Conservation (phyloP, 1,140 invertebrate genomes). For the Drosophila ambigua region DNA sequence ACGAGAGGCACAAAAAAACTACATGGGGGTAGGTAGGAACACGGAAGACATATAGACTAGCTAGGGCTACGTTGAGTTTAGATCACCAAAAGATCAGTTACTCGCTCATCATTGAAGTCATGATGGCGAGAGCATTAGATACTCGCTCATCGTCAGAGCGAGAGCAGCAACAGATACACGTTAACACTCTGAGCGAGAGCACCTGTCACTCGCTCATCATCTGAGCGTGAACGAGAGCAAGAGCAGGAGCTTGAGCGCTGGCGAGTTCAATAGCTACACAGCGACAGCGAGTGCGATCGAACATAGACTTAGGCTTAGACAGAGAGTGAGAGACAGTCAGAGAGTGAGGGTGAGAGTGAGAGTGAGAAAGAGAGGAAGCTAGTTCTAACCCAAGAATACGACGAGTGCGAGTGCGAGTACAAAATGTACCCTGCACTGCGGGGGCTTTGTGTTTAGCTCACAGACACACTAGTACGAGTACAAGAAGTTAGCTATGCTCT, state of each 20-base stretch:
- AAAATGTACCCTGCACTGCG: slow-evolving; percentile 1
- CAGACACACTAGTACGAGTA: slow-evolving; percentile 5
- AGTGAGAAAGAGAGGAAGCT: slow-evolving; percentile 4
- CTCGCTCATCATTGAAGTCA: not conserved
- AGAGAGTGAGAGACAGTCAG: slow-evolving; percentile 8
- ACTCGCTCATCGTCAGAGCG: too few species aligned
- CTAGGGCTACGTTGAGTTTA: slow-evolving; percentile 20
- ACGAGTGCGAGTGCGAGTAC: slow-evolving; percentile 4
- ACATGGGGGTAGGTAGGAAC: slow-evolving; percentile 36
- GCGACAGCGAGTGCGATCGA: not conserved
- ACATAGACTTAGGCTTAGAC: slow-evolving; percentile 4
- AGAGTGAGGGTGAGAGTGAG: not conserved
- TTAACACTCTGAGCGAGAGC: too few species aligned
- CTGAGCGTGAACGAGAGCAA: too few species aligned
- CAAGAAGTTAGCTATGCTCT: slow-evolving; percentile 17
- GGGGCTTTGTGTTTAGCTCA: slow-evolving; percentile 23
- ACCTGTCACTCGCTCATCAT: too few species aligned
- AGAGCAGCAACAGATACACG: too few species aligned
- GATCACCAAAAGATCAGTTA: slow-evolving; percentile 36
- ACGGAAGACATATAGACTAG: slow-evolving; percentile 37
- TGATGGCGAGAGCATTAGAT: too few species aligned
- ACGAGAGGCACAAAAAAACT: slow-evolving; percentile 14
- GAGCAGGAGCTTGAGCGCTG: too few species aligned
- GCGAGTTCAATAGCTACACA: slow-evolving; percentile 1
- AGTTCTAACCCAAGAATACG: slow-evolving; percentile 31